A percentile compares a stretch with the other conserved stretches of the same genome.
Conservation (phyloP, 1,140 invertebrate species). For the Drosophila littoralis region DNA sequence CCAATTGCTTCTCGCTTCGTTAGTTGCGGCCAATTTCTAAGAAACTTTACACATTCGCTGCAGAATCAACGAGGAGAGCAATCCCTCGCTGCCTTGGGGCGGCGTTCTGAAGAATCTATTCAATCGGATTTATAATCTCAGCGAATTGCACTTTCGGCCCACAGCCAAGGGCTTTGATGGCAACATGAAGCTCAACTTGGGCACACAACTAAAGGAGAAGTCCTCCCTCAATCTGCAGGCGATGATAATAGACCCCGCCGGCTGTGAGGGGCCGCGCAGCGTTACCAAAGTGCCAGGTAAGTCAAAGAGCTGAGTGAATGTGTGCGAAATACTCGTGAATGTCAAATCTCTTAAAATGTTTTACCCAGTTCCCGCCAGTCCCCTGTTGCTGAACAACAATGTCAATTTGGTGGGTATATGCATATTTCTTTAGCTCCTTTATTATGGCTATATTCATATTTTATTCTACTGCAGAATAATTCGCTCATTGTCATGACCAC, state of each 20-base stretch:
- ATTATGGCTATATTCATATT: too few relatives aligned
- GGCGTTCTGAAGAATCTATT: constrained; percentile 61
- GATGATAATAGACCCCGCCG: constrained; percentile 57
- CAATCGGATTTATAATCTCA: constrained; percentile 56
- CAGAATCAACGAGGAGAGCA: constrained; percentile 72
- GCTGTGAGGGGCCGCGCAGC: constrained; percentile 60
- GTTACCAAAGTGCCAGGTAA: constrained; percentile 65
- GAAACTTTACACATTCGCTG: neutral
- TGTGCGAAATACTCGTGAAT: neutral
- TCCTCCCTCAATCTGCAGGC: constrained; percentile 72
- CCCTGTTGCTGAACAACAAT: constrained; percentile 40
- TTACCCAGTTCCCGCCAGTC: constrained; percentile 51
- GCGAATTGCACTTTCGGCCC: constrained; percentile 54
- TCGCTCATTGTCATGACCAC: constrained; percentile 55
- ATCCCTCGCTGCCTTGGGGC: constrained; percentile 76
- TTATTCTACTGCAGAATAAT: constrained; percentile 45
- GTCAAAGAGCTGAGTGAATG: neutral
- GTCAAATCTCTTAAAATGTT: neutral
- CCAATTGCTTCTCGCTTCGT: too few relatives aligned
- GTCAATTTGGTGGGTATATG: constrained; percentile 50
- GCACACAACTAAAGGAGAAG: constrained; percentile 67
- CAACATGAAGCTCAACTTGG: constrained; percentile 41
- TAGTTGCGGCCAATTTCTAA: neutral
- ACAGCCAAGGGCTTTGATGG: constrained; percentile 59
- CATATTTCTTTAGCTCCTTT: too few relatives aligned